Conservation (phyloP, 2,888 invertebrate species). For the Strigamia maritima region DNA sequence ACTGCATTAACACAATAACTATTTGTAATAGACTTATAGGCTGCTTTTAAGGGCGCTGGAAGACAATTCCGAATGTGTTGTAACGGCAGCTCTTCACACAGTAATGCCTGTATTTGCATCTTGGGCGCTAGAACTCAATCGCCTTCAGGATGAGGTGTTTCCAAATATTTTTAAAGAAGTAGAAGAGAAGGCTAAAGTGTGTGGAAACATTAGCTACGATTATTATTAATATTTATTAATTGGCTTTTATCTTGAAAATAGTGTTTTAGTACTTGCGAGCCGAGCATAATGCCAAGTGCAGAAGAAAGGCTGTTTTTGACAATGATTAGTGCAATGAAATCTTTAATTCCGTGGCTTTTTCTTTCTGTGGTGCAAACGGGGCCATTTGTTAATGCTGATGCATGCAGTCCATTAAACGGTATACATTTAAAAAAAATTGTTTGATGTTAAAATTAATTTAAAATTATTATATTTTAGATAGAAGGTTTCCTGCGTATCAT, state of each 20-base stretch:
- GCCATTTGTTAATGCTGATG: constrained; percentile 44
- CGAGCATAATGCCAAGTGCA: constrained; percentile 43
- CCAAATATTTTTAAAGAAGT: constrained; percentile 47
- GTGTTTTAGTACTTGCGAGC: constrained; percentile 41
- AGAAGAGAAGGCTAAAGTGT: constrained; percentile 43
- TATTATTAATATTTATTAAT: constrained; percentile 26
- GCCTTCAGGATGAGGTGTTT: constrained; percentile 53
- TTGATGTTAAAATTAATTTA: not conserved
- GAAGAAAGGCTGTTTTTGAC: constrained; percentile 50
- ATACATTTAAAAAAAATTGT: not conserved
- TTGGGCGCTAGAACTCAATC: constrained; percentile 60
- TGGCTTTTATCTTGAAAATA: not conserved
- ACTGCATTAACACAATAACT: not conserved
- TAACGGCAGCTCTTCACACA: constrained; percentile 57
- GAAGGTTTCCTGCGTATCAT: constrained; percentile 3
- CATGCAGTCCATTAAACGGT: not conserved
- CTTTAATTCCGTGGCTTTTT: constrained; percentile 51
- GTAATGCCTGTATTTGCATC: constrained; percentile 64
- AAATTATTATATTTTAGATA: not conserved
- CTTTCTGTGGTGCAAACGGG: constrained; percentile 50
- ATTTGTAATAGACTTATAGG: constrained; percentile 52
- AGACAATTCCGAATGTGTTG: constrained; percentile 59
- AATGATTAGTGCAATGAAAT: constrained; percentile 48
- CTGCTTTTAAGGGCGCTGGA: constrained; percentile 60
- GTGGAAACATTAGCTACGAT: constrained; percentile 1